These are phyloP conservation scores for Axinella damicornis DNA, from an alignment of 37 sponge, comb jelly and placozoan genomes.

Conservation along the genomic window DNA sequence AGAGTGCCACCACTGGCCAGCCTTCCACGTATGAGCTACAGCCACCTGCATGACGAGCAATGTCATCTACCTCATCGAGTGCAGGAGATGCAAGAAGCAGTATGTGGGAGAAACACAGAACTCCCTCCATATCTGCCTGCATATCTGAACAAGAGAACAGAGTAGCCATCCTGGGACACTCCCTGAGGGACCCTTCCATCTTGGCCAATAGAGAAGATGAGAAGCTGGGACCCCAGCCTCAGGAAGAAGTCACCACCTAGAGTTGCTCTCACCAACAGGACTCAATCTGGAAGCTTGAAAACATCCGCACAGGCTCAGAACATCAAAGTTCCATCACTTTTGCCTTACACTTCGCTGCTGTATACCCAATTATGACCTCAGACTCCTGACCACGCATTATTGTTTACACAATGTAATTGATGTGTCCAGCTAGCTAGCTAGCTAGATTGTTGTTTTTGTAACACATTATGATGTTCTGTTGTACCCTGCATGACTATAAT, in stretches of 20 bases:
- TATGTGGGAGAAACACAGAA: constrained; percentile 14
- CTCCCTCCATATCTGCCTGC: constrained; percentile 5
- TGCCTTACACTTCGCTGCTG: too few species aligned
- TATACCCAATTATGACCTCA: too few species aligned
- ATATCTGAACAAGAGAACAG: neutral
- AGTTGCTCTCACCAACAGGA: neutral
- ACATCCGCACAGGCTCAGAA: too few species aligned
- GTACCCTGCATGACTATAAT: too few species aligned
- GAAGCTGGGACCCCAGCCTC: neutral
- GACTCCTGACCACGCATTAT: too few species aligned
- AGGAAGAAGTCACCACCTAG: neutral
- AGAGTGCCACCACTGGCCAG: neutral
- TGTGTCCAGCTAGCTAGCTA: too few species aligned
- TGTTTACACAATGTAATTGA: too few species aligned
- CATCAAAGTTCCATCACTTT: too few species aligned
- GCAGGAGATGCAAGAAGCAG: neutral
- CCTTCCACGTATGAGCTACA: neutral
- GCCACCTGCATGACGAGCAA: constrained; percentile 4
- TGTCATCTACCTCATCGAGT: constrained; percentile 13
- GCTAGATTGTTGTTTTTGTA: too few species aligned
- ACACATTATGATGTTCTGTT: too few species aligned
- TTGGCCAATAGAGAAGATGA: neutral
- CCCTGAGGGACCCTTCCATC: neutral
- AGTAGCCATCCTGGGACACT: neutral
- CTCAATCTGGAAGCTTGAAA: neutral